Evolutionary conservation across 2,888 invertebrate species (phyloP).

Genomic region (Rhimphoctona megacephalus): DNA sequence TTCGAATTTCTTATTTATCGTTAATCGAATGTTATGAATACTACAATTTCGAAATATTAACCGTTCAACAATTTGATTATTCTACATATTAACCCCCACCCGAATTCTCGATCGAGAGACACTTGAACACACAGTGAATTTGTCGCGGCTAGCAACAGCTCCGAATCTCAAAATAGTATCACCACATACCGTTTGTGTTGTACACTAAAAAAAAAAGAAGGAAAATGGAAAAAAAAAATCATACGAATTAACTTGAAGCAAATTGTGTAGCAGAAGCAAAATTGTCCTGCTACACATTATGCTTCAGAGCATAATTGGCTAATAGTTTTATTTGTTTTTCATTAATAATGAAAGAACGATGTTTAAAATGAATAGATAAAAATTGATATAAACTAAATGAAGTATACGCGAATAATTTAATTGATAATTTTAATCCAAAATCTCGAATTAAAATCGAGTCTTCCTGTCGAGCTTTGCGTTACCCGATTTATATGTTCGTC

Average conservation of each 20-base stretch:
- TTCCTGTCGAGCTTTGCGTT: background rate
- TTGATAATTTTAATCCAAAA: background rate
- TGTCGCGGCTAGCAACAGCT: slow-evolving; percentile 49
- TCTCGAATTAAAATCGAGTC: background rate
- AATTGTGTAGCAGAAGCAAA: background rate
- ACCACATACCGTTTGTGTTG: slow-evolving; percentile 1
- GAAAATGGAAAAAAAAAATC: slow-evolving; percentile 24
- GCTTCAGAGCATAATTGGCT: background rate
- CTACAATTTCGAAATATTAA: no score
- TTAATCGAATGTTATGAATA: no score
- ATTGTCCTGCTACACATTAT: background rate
- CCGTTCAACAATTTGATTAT: no score
- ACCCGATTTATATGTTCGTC: background rate
- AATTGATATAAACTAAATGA: background rate
- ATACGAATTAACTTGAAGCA: background rate
- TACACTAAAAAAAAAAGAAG: slow-evolving; percentile 2
- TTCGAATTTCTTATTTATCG: no score
- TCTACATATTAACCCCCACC: no score
- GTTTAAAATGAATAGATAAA: background rate
- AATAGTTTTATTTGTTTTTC: background rate
- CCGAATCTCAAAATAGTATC: slow-evolving; percentile 59
- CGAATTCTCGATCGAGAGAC: slow-evolving; percentile 39
- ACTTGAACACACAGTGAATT: slow-evolving; percentile 33
- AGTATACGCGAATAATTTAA: background rate
- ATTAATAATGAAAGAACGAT: background rate